These are phyloP conservation scores for Hassar affinis DNA, from an alignment of 2,113 vertebrate species.

Conservation along the genomic window DNA sequence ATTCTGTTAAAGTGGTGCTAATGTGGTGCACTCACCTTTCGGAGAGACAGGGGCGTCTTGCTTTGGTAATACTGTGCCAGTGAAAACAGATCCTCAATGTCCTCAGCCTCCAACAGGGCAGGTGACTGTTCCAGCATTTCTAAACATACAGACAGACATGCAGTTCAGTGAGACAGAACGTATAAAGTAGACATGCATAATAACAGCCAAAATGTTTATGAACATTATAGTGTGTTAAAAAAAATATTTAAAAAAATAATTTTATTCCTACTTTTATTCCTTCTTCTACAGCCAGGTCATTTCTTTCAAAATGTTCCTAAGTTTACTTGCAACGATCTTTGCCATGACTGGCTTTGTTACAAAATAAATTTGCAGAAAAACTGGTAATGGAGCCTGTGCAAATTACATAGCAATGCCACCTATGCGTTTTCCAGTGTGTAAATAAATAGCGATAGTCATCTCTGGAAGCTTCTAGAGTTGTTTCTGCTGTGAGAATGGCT, in stretches of 20 bases:
- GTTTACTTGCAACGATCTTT: background rate
- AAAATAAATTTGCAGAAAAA: background rate
- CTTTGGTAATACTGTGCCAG: constrained; percentile 96
- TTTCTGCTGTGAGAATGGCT: too few species aligned
- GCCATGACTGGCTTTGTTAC: background rate
- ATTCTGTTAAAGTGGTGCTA: background rate
- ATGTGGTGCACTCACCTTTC: constrained; percentile 78
- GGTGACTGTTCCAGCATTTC: constrained; percentile 87
- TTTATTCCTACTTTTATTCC: background rate
- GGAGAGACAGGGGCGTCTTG: constrained; percentile 94
- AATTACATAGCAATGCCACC: too few species aligned
- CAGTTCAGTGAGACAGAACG: background rate
- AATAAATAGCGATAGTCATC: too few species aligned
- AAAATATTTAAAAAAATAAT: background rate
- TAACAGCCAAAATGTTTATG: background rate
- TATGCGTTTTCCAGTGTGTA: too few species aligned
- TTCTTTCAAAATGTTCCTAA: background rate
- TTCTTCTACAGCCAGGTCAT: background rate
- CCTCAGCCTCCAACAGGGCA: constrained; percentile 83
- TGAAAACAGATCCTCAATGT: constrained; percentile 93
- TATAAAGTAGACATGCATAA: background rate
- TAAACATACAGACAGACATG: constrained; percentile 53
- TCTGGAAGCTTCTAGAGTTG: too few species aligned
- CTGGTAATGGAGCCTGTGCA: too few species aligned
- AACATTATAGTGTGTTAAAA: too few species aligned